Evolutionary conservation across 2,888 invertebrate species (phyloP).

Genomic region (Leptopterna dolabrata): DNA sequence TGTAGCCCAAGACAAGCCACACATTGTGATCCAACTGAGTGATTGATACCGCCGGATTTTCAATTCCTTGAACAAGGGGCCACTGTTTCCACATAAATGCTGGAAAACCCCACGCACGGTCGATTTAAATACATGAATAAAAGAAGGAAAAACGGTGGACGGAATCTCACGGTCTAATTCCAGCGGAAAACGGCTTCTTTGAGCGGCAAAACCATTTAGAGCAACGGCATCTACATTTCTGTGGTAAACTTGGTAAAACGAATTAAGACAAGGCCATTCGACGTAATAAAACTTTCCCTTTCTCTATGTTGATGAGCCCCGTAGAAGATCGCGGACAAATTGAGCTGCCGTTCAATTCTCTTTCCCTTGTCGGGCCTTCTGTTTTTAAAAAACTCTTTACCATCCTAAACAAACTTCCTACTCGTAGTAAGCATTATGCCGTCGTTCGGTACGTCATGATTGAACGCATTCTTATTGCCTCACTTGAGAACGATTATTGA

Average conservation of each 20-base stretch:
- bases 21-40: background rate
- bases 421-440: too few species aligned
- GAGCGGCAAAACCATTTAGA: background rate
- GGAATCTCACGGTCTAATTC: background rate
- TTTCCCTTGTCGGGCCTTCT: background rate
- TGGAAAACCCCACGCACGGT: background rate
- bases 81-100: background rate
- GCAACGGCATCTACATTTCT: background rate
- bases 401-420: background rate
- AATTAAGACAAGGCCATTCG: background rate
- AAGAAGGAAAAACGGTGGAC: background rate
- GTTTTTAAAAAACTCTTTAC: background rate
- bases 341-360: background rate
- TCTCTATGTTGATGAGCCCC: background rate
- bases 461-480: too few species aligned
- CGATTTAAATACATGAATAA: constrained; percentile 4
- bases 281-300: background rate
- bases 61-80: background rate
- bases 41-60: background rate
- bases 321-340: background rate
- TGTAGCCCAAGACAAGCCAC: too few species aligned
- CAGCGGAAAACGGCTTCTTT: background rate
- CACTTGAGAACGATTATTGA: too few species aligned
- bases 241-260: background rate
- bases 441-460: background rate